Evolutionary conservation across 2,113 vertebrate species (phyloP).

Genomic region (Cervus canadensis): DNA sequence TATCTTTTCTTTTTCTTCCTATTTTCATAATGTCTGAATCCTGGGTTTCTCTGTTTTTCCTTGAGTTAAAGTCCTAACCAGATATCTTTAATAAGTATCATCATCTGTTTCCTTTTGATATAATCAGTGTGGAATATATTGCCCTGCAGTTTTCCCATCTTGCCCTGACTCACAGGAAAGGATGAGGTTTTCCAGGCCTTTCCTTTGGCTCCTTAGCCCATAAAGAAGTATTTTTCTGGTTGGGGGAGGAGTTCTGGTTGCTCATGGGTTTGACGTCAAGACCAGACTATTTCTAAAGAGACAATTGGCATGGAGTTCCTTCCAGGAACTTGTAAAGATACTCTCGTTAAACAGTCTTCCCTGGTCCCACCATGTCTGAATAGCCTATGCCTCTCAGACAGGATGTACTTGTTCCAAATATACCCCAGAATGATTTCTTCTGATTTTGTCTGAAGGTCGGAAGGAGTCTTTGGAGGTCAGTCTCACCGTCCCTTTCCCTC

Average conservation of each 20-base stretch:
- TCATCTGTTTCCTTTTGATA: background rate
- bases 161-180: background rate
- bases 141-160: background rate
- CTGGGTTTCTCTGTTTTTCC: background rate
- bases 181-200: background rate
- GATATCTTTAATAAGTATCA: background rate
- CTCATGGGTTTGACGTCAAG: background rate
- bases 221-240: background rate
- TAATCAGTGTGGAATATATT: background rate
- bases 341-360: background rate
- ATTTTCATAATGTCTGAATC: background rate
- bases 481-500: background rate
- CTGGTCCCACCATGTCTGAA: background rate
- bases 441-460: background rate
- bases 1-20: background rate
- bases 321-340: background rate
- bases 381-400: background rate
- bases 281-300: background rate
- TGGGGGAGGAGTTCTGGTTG: background rate
- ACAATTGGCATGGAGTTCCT: accelerated
- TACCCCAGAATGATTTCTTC: background rate
- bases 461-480: background rate
- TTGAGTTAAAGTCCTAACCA: background rate
- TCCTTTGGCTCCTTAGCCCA: no score
- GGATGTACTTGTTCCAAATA: background rate